Evolutionary conservation across 2,797 vertebrate species (phyloP).

Genomic region (Poecilia gillii): DNA sequence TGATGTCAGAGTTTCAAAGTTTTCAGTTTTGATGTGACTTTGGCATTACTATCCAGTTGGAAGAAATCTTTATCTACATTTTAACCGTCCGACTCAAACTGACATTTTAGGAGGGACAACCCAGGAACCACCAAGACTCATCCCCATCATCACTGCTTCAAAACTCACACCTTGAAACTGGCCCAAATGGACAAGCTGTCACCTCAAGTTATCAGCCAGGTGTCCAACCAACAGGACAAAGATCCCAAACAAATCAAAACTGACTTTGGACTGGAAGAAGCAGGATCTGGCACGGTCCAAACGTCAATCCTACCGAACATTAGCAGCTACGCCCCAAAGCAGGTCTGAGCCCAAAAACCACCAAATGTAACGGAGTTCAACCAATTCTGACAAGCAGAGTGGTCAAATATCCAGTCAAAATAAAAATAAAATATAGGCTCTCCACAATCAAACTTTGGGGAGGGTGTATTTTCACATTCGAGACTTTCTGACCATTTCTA

Average conservation of each 20-base stretch:
- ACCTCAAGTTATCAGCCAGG: background rate
- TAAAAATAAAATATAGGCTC: background rate
- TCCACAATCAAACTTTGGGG: background rate
- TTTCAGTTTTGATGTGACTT: background rate
- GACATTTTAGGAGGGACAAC: background rate
- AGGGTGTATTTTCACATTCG: background rate
- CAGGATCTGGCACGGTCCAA: background rate
- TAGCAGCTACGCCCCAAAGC: background rate
- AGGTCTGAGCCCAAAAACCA: background rate
- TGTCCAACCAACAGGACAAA: background rate
- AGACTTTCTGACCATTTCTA: background rate
- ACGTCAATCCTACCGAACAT: background rate
- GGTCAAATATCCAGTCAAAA: too few species aligned
- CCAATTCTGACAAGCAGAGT: too few species aligned
- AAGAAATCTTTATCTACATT: background rate
- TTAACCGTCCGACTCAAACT: background rate
- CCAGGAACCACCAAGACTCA: background rate
- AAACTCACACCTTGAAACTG: background rate
- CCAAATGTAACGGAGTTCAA: background rate
- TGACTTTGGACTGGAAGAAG: background rate
- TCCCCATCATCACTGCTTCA: background rate
- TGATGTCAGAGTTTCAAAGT: background rate
- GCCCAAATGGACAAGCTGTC: background rate
- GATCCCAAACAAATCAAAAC: background rate
- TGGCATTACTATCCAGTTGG: background rate